These are phyloP conservation scores for Latrodectus elegans DNA, from an alignment of 2,888 invertebrate species.

Conservation along the genomic window DNA sequence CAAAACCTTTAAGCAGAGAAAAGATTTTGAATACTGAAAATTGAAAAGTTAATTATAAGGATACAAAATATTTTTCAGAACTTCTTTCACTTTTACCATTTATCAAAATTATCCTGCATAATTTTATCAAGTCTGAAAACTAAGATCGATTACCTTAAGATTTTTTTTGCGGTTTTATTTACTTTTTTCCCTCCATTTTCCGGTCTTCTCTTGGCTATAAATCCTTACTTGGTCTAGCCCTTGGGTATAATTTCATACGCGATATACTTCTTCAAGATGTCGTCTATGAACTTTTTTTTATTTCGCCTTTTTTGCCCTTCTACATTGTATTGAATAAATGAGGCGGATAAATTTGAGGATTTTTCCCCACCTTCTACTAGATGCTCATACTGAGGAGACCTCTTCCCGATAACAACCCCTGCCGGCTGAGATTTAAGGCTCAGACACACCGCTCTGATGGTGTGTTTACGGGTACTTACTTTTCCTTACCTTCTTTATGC, in stretches of 20 bases:
- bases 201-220: not conserved
- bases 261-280: conserved; percentile 27
- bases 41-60: too few species aligned
- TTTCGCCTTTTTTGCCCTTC: not conserved
- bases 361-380: not conserved
- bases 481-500: not conserved
- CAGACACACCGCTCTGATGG: conserved; percentile 1
- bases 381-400: not conserved
- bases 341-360: conserved; percentile 30
- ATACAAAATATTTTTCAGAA: too few species aligned
- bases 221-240: conserved; percentile 6
- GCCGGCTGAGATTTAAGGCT: conserved; percentile 8
- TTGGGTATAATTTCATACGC: conserved; percentile 15
- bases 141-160: not conserved
- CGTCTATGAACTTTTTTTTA: not conserved
- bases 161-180: not conserved
- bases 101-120: too few species aligned
- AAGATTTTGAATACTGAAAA: too few species aligned
- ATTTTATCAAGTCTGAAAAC: not conserved
- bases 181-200: not conserved
- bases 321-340: conserved; percentile 21
- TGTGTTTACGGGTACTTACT: conserved; percentile 21
- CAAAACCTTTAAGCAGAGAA: too few species aligned
- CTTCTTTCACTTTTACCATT: too few species aligned
- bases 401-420: conserved; percentile 1